A percentile compares a stretch with the other conserved stretches of the same genome.
Conservation (phyloP, 2,888 invertebrate species). For the Melinaea marsaeus region DNA sequence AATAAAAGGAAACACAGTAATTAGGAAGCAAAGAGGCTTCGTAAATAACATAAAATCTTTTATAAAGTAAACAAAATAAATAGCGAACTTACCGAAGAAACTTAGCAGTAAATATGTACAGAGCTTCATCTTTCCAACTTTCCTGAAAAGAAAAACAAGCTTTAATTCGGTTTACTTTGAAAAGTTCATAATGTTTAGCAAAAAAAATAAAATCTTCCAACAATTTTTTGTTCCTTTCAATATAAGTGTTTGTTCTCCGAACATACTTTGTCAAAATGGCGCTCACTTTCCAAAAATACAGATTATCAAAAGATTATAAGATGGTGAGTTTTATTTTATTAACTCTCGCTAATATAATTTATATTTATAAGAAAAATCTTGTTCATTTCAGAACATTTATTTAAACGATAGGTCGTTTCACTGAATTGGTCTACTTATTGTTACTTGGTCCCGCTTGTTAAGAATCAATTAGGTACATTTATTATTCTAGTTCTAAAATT, state of each 20-base stretch:
- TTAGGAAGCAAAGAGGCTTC: not conserved
- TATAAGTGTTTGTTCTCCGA: not conserved
- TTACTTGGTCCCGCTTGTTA: conserved; percentile 10
- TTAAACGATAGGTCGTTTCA: conserved; percentile 28
- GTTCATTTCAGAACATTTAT: conserved; percentile 28
- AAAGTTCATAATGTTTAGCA: conserved; percentile 22
- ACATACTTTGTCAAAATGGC: conserved; percentile 4
- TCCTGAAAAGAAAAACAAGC: conserved; percentile 58
- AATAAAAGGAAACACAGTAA: conserved; percentile 5
- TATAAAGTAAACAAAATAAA: conserved; percentile 32
- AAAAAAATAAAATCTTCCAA: not conserved
- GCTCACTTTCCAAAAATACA: conserved; percentile 2
- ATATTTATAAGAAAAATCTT: conserved; percentile 23
- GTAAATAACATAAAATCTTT: conserved; percentile 17
- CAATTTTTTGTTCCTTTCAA: not conserved
- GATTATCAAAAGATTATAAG: no score
- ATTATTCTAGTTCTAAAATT: not conserved
- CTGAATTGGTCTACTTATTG: conserved; percentile 23
- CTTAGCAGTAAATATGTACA: conserved; percentile 70
- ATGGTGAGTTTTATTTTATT: no score
- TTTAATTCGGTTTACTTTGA: conserved; percentile 34
- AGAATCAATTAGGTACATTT: not conserved
- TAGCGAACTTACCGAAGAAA: conserved; percentile 67
- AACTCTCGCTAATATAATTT: conserved; percentile 5
- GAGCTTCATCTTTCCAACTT: conserved; percentile 68